phyloP scores from a whole-genome alignment of 2,888 invertebrate species.

The Pelosia muscerda region DNA sequence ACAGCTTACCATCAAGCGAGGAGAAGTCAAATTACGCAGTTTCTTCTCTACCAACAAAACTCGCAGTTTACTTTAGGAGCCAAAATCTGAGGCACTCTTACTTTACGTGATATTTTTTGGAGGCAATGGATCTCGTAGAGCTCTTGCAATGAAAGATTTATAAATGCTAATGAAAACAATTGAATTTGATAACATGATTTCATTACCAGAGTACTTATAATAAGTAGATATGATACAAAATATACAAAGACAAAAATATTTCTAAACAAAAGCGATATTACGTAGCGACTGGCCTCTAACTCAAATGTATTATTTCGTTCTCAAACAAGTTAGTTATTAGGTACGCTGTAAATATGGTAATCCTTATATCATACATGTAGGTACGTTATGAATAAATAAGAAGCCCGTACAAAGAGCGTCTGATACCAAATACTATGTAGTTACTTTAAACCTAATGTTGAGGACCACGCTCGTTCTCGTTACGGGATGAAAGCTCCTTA shows the following conservation, averaged over 20 bases:
- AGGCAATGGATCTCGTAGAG: no score
- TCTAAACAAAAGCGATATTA: neutral
- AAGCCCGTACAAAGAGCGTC: slow-evolving; percentile 30
- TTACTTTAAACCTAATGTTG: slow-evolving; percentile 54
- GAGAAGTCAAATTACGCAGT: no score
- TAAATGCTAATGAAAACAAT: no score
- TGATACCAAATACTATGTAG: slow-evolving; percentile 38
- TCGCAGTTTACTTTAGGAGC: neutral
- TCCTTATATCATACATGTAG: slow-evolving; percentile 21
- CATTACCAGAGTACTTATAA: no score
- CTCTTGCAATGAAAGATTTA: no score
- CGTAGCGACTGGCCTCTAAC: neutral
- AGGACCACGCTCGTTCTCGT: slow-evolving; percentile 64
- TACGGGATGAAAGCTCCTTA: slow-evolving; percentile 71
- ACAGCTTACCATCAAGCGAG: no score
- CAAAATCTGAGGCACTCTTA: neutral
- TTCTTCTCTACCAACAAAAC: neutral
- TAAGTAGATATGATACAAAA: no score
- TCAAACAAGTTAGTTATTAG: neutral
- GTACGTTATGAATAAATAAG: slow-evolving; percentile 25
- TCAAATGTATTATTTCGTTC: neutral
- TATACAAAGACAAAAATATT: no score
- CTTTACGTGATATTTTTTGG: neutral
- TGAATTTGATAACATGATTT: no score
- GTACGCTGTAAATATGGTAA: slow-evolving; percentile 16